These are phyloP conservation scores for Philereme vetulata DNA, from an alignment of 2,888 invertebrate species.

Conservation along the genomic window DNA sequence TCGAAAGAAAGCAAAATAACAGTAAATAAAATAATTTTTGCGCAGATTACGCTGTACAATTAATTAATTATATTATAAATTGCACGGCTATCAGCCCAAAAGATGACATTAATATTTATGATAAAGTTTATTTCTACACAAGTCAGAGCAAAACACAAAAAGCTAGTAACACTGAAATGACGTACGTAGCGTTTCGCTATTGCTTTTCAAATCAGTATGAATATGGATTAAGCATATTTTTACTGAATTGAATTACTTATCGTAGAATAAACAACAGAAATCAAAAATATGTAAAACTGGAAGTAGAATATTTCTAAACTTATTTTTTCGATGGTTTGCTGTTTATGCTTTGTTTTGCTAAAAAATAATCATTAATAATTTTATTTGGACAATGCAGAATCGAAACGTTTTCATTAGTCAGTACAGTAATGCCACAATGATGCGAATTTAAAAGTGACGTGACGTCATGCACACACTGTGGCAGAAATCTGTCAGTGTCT, in stretches of 20 bases:
- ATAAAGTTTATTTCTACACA: not conserved
- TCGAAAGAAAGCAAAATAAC: not conserved
- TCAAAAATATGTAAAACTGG: not conserved
- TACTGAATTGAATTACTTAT: slow-evolving; percentile 15
- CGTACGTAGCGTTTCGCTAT: slow-evolving; percentile 56
- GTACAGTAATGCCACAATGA: slow-evolving; percentile 39
- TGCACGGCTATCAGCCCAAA: not conserved
- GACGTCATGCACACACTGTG: not conserved
- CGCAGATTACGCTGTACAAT: no score
- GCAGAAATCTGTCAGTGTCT: not conserved
- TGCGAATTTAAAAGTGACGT: slow-evolving; percentile 20
- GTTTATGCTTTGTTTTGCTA: no score
- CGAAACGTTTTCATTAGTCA: slow-evolving; percentile 39
- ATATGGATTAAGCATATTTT: not conserved
- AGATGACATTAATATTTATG: not conserved
- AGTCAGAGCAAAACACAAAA: slow-evolving; percentile 30
- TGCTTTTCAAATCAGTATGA: slow-evolving; percentile 19
- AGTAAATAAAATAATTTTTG: no score
- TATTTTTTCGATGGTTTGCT: not conserved
- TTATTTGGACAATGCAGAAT: slow-evolving; percentile 4
- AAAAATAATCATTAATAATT: no score
- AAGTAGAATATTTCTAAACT: not conserved
- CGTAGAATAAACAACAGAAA: not conserved
- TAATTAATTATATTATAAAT: no score
- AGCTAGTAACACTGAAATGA: slow-evolving; percentile 52